Base-by-base conservation (phyloP, 2,797 vertebrate species). In the Syngnathus acus region DNA sequence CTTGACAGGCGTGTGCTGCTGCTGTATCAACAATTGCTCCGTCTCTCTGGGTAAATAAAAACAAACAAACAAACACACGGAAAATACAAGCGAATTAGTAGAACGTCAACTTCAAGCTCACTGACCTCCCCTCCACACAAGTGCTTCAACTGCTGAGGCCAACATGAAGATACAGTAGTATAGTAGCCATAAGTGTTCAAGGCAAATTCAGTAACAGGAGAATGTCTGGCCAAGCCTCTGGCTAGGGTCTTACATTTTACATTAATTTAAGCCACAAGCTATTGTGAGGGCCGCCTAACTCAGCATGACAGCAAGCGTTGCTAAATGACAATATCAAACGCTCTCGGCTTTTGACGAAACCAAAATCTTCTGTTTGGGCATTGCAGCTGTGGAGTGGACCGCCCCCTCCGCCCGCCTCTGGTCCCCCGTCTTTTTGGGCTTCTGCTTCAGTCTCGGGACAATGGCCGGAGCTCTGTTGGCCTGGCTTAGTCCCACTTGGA, bases 331-430 rank as follows among this genome's bases (percentile, higher is more conserved):
- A 14, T 4, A 60, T 40, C 39, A 16, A 17, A 19, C 13, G 16
- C 57, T 17, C 9, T 19, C 7, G 5, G 19, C 40, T 42, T 61
- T 43, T 23, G n/a, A 60, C 32, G 3, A 59, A 7, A 19, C 16
- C 19, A n/a, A 32, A 61, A 42, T 21, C 16, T 1, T 64, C 1
- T 64, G 63, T 40, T 42, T 63, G 39, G 65, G 51, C 0, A 0
- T 26, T 55, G 5, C 71, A 91, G 91, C 86, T 0, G 90, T 91
- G 64, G 91, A 92, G 78, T 92, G 91, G 91, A 90, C 88, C 1
- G 60, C 54, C 0, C 86, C 89, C 0, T 48, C 69, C 0, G 64
- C 76, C 17, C 87, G 89, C 0, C 76, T 89, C 6, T 91, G 91
- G 91, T 86, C 89, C 0, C 77, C 88, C 0, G 86, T 89, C 9